Evolutionary conservation across 2,113 vertebrate species (phyloP).

Genomic region (Choloepus hoffmanni): DNA sequence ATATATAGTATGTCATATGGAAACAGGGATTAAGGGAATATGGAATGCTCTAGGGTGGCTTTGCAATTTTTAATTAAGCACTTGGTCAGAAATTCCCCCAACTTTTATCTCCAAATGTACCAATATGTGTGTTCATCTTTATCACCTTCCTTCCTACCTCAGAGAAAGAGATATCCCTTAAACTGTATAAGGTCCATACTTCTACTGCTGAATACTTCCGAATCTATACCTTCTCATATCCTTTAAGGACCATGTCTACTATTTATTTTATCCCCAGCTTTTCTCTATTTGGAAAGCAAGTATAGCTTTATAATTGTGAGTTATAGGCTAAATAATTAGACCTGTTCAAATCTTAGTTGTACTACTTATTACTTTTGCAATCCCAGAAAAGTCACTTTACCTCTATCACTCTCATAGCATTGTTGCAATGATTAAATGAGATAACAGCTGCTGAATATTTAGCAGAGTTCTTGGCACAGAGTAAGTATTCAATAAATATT

Average conservation of each 20-base stretch:
- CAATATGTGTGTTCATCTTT: background rate
- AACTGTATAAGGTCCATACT: background rate
- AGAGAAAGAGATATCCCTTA: background rate
- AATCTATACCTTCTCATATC: conserved; percentile 1
- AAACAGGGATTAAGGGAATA: background rate
- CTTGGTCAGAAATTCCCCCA: background rate
- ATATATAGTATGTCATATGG: background rate
- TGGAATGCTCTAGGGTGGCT: background rate
- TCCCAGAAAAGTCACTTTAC: background rate
- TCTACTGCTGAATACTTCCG: background rate
- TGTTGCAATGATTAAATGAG: background rate
- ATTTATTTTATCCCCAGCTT: background rate
- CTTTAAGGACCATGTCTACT: background rate
- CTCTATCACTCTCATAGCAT: background rate
- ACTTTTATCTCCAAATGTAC: background rate
- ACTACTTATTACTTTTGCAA: background rate
- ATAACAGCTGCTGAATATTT: background rate
- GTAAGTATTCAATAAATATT: background rate
- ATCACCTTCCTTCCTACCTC: background rate
- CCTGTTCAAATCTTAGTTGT: background rate
- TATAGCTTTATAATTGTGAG: background rate
- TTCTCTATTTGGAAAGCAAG: conserved; percentile 11
- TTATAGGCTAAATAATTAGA: background rate
- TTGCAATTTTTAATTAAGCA: background rate
- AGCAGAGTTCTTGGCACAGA: background rate